Evolutionary conservation across 2,113 vertebrate genomes (phyloP).

Genomic region (Mesocricetus auratus): DNA sequence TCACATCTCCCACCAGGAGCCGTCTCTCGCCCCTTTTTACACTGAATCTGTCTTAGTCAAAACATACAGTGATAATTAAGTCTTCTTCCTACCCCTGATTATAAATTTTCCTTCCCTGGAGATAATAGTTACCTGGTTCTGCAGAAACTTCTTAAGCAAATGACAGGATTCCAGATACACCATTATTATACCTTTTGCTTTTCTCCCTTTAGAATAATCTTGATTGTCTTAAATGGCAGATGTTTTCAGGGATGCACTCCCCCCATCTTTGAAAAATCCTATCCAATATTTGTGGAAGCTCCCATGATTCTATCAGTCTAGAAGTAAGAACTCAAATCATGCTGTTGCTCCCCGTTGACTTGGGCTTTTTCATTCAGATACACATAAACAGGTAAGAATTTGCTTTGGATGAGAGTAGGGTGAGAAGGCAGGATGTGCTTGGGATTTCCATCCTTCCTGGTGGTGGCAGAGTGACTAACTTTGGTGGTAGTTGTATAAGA

Average conservation of each 20-base stretch:
- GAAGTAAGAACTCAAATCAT: neutral
- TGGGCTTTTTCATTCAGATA: neutral
- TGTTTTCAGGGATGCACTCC: neutral
- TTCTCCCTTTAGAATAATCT: slow-evolving; percentile 23
- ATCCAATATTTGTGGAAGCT: slow-evolving; percentile 16
- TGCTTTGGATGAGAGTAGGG: neutral
- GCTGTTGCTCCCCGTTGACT: neutral
- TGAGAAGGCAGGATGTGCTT: neutral
- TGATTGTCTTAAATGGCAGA: neutral
- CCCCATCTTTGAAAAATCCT: neutral
- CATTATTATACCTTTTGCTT: neutral
- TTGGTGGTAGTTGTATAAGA: too few species aligned
- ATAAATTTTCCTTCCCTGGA: slow-evolving; percentile 10
- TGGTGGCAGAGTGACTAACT: neutral
- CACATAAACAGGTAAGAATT: neutral
- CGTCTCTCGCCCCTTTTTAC: neutral
- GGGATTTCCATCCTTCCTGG: neutral
- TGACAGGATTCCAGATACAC: neutral
- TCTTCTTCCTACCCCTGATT: neutral
- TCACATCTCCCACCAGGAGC: neutral
- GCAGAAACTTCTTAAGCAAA: neutral
- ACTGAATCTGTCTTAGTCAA: neutral
- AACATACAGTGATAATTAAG: neutral
- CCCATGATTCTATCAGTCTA: neutral
- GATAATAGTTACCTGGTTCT: slow-evolving; percentile 21